A percentile compares a stretch with the other conserved stretches of the same genome.
These are phyloP conservation scores for Tychaedon coryphoeus DNA, from an alignment of 2,113 vertebrate species.

Conservation along the genomic window DNA sequence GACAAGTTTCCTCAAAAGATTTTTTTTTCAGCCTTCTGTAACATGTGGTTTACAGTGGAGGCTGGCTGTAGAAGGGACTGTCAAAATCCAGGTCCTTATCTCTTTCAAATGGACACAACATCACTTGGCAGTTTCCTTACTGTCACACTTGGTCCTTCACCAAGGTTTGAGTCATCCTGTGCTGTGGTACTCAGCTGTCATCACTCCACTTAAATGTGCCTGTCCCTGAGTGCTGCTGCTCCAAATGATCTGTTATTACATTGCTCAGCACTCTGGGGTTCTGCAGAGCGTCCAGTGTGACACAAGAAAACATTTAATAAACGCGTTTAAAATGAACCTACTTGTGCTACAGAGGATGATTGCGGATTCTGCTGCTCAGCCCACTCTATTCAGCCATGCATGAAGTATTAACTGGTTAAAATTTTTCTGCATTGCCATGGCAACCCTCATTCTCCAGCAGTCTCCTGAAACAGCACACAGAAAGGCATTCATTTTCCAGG, in stretches of 20 bases:
- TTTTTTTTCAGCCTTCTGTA: background rate
- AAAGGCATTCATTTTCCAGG: background rate
- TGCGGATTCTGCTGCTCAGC: background rate
- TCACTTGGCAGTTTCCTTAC: background rate
- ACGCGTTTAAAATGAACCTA: background rate
- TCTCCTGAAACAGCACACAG: background rate
- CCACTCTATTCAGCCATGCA: background rate
- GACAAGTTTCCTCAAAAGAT: background rate
- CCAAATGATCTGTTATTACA: background rate
- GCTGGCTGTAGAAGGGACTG: background rate
- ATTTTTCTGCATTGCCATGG: constrained; percentile 54
- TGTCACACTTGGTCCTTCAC: background rate
- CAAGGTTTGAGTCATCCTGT: background rate
- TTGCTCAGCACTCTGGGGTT: background rate
- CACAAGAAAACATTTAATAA: background rate
- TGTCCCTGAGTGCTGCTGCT: background rate
- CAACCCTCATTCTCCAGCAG: constrained; percentile 38
- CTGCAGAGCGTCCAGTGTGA: background rate
- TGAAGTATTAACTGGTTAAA: constrained; percentile 36
- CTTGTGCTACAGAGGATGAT: background rate
- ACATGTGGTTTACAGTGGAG: background rate
- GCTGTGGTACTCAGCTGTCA: background rate
- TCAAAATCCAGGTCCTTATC: constrained; percentile 3
- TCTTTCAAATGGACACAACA: background rate
- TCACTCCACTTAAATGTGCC: background rate